phyloP scores from a whole-genome alignment of 2,113 vertebrate genomes.

The Helogale parvula region DNA sequence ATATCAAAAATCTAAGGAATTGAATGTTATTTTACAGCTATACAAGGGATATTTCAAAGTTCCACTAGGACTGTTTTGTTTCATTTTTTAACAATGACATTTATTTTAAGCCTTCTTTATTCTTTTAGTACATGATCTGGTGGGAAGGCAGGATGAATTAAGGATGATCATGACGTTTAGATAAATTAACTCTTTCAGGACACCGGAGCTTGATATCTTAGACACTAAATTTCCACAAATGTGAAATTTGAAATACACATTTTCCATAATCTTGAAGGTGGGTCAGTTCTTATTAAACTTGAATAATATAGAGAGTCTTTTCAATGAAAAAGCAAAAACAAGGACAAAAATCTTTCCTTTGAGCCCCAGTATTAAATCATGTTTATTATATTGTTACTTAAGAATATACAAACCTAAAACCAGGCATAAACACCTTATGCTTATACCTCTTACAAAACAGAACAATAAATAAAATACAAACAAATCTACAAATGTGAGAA shows the following conservation, averaged over 20 bases:
- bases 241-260: background rate
- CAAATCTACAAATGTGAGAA: slow-evolving; percentile 2
- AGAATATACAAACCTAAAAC: background rate
- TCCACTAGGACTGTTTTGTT: background rate
- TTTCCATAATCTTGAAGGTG: background rate
- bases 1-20: slow-evolving; percentile 56
- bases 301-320: background rate
- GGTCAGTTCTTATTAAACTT: background rate
- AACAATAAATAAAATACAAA: slow-evolving; percentile 32
- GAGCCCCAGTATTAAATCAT: background rate
- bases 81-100: slow-evolving; percentile 7
- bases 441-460: background rate
- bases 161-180: slow-evolving; percentile 23
- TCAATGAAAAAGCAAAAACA: slow-evolving; percentile 13
- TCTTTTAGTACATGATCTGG: background rate
- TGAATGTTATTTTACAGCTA: slow-evolving; percentile 71
- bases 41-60: slow-evolving; percentile 54
- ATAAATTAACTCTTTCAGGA: background rate
- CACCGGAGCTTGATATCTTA: background rate
- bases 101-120: slow-evolving; percentile 55
- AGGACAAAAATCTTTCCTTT: background rate
- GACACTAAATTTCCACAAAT: background rate
- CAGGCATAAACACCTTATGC: background rate
- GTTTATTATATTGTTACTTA: background rate
- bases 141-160: slow-evolving; percentile 41